phyloP scores from a whole-genome alignment of 2,888 invertebrate species.

The Stomorhina lunata region DNA sequence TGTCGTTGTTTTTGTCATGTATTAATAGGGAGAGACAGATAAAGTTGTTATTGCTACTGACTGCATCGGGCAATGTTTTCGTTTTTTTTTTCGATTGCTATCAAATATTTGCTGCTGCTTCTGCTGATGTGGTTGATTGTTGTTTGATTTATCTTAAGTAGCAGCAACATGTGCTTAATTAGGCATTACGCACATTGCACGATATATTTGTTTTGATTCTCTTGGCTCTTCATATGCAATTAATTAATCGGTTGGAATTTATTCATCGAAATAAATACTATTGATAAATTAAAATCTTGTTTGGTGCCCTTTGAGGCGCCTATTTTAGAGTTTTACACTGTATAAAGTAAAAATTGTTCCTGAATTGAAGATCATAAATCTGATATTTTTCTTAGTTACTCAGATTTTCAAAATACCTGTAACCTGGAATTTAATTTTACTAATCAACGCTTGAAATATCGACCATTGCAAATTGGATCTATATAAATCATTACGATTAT shows the following conservation, averaged over 20 bases:
- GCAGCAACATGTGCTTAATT: conserved; percentile 53
- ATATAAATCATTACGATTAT: no score
- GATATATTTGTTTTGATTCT: conserved; percentile 32
- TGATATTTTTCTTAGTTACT: no score
- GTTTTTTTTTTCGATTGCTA: neutral
- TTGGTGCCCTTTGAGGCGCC: conserved; percentile 30
- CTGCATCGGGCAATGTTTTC: neutral
- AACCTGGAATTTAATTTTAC: no score
- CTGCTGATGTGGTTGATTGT: neutral
- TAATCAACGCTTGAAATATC: no score
- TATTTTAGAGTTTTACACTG: neutral
- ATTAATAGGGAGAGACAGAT: neutral
- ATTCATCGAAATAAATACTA: conserved; percentile 11
- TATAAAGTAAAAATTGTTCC: neutral
- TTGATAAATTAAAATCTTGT: no score
- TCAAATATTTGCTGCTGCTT: neutral
- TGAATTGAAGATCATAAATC: no score
- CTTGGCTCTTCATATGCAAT: conserved; percentile 26
- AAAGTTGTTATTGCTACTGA: neutral
- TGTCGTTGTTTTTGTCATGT: neutral
- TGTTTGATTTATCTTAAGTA: conserved; percentile 13
- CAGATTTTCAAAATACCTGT: no score
- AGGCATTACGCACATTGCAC: conserved; percentile 34
- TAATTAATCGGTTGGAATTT: conserved; percentile 54
- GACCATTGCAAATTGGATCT: no score